Evolutionary conservation across 2,113 vertebrate species (phyloP).

Genomic region (Phaethornis superciliosus): DNA sequence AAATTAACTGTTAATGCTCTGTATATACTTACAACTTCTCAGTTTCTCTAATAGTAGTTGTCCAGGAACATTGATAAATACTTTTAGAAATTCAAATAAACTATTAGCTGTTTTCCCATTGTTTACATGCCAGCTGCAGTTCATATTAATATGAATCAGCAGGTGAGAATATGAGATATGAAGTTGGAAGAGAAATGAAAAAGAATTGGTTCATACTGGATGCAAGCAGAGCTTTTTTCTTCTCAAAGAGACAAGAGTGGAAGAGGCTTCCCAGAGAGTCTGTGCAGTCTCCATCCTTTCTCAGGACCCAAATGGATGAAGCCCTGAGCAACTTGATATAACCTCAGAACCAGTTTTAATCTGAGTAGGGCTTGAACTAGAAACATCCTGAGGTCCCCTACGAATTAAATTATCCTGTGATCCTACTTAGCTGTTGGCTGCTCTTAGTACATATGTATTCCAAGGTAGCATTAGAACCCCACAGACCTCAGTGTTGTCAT

Average conservation of each 20-base stretch:
- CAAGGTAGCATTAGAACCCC: background rate
- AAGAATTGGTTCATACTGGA: background rate
- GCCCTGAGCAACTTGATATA: background rate
- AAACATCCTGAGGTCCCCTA: background rate
- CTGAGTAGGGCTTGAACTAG: background rate
- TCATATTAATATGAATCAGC: background rate
- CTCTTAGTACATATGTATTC: background rate
- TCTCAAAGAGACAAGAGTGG: background rate
- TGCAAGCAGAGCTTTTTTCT: background rate
- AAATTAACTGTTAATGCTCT: background rate
- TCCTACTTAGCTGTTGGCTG: background rate
- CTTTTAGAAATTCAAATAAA: background rate
- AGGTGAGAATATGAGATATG: background rate
- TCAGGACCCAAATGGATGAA: background rate
- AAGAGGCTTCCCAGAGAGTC: background rate
- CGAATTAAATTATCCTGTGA: background rate
- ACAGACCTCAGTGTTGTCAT: background rate
- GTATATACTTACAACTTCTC: background rate
- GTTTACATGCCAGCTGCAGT: background rate
- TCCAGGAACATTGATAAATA: background rate
- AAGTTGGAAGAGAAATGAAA: background rate
- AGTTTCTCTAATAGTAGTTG: background rate
- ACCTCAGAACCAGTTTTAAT: background rate
- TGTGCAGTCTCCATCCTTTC: background rate
- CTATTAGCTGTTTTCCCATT: background rate